Evolutionary conservation across 1,140 invertebrate species (phyloP).

Genomic region (Euborellia annulipes): DNA sequence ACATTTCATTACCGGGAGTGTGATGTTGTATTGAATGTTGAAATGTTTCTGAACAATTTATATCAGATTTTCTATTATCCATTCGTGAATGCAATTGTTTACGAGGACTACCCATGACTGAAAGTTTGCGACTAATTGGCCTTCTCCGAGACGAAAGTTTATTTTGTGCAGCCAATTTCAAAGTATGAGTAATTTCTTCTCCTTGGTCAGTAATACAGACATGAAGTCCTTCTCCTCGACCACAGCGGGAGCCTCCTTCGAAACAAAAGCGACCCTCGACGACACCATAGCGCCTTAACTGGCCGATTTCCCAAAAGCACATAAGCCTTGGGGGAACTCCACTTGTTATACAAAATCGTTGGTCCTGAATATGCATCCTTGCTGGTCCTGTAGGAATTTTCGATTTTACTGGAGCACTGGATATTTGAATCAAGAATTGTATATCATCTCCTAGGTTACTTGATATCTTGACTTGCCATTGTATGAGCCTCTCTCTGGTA

Average conservation of each 20-base stretch:
- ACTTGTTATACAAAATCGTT: constrained; percentile 61
- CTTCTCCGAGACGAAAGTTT: constrained; percentile 41
- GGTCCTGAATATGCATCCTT: constrained; percentile 60
- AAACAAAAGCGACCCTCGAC: constrained; percentile 78
- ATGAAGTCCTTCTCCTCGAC: constrained; percentile 65
- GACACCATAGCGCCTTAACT: constrained; percentile 69
- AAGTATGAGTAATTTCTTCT: constrained; percentile 50
- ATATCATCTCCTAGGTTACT: constrained; percentile 67
- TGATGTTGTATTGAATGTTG: not conserved
- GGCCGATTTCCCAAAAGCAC: constrained; percentile 59
- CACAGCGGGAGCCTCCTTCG: constrained; percentile 77
- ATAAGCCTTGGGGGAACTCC: constrained; percentile 63
- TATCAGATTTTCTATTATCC: constrained; percentile 40
- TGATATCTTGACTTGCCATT: constrained; percentile 73
- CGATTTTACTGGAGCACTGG: constrained; percentile 51
- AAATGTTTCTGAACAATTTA: constrained; percentile 26
- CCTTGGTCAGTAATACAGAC: constrained; percentile 62
- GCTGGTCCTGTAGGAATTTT: constrained; percentile 59
- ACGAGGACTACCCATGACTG: constrained; percentile 40
- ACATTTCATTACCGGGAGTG: constrained; percentile 6
- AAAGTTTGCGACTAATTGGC: constrained; percentile 32
- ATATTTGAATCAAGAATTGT: constrained; percentile 64
- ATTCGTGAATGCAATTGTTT: constrained; percentile 33
- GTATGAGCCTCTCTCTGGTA: constrained; percentile 67
- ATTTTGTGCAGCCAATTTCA: constrained; percentile 56